Evolutionary conservation across 2,797 vertebrate species (phyloP).

Genomic region (Danio tinwini): DNA sequence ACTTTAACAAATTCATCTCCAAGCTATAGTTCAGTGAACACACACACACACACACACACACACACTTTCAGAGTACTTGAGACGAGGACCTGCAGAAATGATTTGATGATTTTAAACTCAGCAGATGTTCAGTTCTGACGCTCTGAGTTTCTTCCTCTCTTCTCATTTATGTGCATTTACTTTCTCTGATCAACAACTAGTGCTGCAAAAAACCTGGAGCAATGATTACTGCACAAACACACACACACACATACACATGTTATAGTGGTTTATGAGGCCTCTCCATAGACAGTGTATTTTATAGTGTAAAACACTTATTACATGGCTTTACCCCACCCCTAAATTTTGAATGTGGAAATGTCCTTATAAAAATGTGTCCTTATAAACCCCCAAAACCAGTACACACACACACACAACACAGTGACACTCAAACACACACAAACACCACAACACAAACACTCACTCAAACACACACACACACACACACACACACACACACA

Average conservation of each 20-base stretch:
- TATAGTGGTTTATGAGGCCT: no score
- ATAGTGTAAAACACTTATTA: no score
- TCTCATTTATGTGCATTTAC: not conserved
- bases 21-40: not conserved
- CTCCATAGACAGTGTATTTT: no score
- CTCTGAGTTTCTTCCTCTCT: conserved; percentile 11
- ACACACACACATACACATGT: not conserved
- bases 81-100: not conserved
- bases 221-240: not conserved
- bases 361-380: no score
- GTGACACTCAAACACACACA: no score
- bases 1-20: not conserved
- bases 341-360: no score
- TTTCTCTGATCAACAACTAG: conserved; percentile 15
- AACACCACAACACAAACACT: not conserved
- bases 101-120: not conserved
- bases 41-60: not conserved
- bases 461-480: no score
- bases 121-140: conserved; percentile 4
- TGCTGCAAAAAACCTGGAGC: conserved; percentile 2
- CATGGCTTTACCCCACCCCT: no score
- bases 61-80: conserved; percentile 16
- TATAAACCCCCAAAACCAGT: no score
- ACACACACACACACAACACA: not conserved
- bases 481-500: not conserved